Evolutionary conservation across 2,113 vertebrate species (phyloP).

Genomic region (Hyaena hyaena): DNA sequence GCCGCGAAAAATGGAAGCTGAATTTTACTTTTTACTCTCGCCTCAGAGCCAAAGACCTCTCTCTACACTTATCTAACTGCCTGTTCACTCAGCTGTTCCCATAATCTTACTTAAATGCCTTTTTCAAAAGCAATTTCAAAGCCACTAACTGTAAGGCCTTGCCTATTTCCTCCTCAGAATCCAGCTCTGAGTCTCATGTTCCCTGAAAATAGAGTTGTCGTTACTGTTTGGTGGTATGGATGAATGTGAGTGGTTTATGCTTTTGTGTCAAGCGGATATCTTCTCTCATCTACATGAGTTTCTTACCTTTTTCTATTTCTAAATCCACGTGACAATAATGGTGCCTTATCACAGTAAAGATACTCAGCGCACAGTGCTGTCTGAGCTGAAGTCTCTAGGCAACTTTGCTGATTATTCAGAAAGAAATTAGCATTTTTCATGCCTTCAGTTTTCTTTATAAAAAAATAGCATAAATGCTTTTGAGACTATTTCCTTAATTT

Average conservation of each 20-base stretch:
- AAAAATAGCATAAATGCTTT: neutral
- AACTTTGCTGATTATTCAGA: neutral
- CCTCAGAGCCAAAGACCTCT: neutral
- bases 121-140: constrained; percentile 40
- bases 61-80: neutral
- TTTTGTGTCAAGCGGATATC: neutral
- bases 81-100: neutral
- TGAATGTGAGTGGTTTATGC: neutral
- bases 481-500: constrained; percentile 13
- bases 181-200: neutral
- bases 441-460: neutral
- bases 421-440: neutral
- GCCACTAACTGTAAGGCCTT: neutral
- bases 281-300: neutral
- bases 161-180: neutral
- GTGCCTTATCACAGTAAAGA: neutral
- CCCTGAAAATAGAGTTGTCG: neutral
- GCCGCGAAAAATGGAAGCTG: neutral
- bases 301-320: neutral
- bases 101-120: neutral
- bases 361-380: neutral
- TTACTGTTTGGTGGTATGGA: neutral
- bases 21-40: neutral
- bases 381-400: neutral
- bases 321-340: neutral